Evolutionary conservation across 2,888 invertebrate genomes (phyloP).

Genomic region (Drosophila tripunctata): DNA sequence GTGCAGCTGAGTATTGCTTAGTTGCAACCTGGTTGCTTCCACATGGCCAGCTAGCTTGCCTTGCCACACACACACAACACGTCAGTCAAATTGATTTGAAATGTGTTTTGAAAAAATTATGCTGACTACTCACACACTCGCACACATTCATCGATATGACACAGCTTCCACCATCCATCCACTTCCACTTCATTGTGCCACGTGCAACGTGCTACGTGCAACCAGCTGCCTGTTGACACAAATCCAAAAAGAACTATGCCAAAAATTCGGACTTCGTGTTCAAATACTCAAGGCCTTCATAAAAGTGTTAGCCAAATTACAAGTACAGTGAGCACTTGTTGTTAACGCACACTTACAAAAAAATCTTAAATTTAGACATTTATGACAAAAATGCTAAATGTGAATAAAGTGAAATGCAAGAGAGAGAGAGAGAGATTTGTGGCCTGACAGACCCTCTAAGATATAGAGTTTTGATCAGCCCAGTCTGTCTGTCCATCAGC

Average conservation of each 20-base stretch:
- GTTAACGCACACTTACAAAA: no score
- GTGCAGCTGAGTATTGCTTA: not conserved
- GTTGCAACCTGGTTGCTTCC: slow-evolving; percentile 21
- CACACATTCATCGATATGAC: not conserved
- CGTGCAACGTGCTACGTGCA: not conserved
- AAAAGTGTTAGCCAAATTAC: not conserved
- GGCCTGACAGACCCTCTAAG: no score
- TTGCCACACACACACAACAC: slow-evolving; percentile 19
- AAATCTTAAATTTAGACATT: no score
- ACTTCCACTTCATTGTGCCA: no score
- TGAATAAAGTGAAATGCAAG: no score
- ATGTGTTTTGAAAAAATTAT: slow-evolving; percentile 54
- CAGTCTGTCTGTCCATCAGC: no score
- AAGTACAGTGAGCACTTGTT: not conserved
- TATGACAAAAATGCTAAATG: no score
- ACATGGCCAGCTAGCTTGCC: slow-evolving; percentile 43
- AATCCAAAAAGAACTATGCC: slow-evolving; percentile 10
- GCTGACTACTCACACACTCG: no score
- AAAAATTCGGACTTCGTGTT: not conserved
- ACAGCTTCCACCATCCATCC: no score
- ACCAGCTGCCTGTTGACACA: slow-evolving; percentile 22
- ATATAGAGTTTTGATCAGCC: no score
- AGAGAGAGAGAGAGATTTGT: no score
- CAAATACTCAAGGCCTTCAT: not conserved
- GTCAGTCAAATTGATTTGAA: slow-evolving; percentile 59